Evolutionary conservation across 53 echinoderm and acorn worm species (phyloP).

Genomic region (Crossaster papposus): DNA sequence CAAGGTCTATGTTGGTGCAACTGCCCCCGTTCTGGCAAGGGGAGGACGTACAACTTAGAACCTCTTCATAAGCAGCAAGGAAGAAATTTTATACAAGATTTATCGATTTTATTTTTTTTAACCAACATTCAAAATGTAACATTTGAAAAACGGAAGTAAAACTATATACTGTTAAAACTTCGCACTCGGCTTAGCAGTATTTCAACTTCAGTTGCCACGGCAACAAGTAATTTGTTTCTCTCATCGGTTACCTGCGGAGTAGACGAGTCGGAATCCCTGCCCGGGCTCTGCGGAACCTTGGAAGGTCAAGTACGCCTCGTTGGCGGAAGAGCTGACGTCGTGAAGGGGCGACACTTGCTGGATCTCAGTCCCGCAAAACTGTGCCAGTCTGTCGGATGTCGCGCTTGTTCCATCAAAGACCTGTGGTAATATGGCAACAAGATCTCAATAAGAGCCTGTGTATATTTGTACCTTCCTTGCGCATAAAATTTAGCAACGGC

Average conservation of each 20-base stretch:
- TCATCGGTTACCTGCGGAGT: constrained; percentile 24
- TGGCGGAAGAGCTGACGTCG: constrained; percentile 32
- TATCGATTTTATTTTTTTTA: not conserved
- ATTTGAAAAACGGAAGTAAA: not conserved
- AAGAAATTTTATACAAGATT: not conserved
- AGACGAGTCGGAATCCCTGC: not conserved
- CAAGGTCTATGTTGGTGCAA: constrained; percentile 42
- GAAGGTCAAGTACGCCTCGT: constrained; percentile 18
- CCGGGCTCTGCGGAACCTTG: constrained; percentile 15
- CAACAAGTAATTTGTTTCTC: not conserved
- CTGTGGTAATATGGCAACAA: not conserved
- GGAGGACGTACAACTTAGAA: constrained; percentile 28
- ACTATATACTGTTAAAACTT: too few species aligned
- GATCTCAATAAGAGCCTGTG: not conserved
- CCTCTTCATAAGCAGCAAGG: constrained; percentile 5
- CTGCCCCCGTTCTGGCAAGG: constrained; percentile 19
- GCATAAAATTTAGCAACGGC: too few species aligned
- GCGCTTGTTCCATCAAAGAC: constrained; percentile 28
- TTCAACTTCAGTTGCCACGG: not conserved
- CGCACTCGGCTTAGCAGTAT: too few species aligned
- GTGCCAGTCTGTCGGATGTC: not conserved
- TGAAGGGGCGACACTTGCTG: not conserved
- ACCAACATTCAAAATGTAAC: not conserved
- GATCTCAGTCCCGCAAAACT: constrained; percentile 16
- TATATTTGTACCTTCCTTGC: too few species aligned